Percentiles rank a stretch among this genome's conserved stretches.
Evolutionary conservation across 1,140 invertebrate species (phyloP).

Genomic region (Eriosoma lanigerum): DNA sequence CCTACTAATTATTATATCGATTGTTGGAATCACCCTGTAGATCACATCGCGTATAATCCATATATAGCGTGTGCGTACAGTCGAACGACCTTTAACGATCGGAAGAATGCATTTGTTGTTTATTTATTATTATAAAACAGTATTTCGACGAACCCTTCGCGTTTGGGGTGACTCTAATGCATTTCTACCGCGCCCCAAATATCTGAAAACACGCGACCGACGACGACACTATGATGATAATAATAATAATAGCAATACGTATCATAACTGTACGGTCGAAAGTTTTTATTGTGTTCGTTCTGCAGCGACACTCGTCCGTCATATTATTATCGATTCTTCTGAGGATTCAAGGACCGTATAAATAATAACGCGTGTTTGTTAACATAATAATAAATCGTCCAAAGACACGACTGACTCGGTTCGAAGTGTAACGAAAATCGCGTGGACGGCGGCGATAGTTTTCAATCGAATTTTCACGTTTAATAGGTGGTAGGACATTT

Average conservation of each 20-base stretch:
- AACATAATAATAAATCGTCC: too few relatives aligned
- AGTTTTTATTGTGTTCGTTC: constrained; percentile 7
- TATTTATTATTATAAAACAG: constrained; percentile 1
- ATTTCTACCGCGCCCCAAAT: neutral
- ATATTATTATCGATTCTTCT: constrained; percentile 19
- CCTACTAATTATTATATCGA: too few relatives aligned
- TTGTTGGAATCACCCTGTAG: too few relatives aligned
- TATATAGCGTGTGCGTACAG: neutral
- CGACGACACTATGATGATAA: too few relatives aligned
- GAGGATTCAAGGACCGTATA: too few relatives aligned
- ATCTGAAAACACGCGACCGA: neutral
- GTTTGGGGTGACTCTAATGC: constrained; percentile 33
- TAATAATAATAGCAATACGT: constrained; percentile 13
- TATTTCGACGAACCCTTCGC: neutral
- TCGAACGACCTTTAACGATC: constrained; percentile 41
- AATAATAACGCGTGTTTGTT: too few relatives aligned
- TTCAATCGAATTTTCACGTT: too few relatives aligned
- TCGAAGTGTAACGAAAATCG: too few relatives aligned
- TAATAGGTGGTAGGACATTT: too few relatives aligned
- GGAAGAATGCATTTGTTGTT: constrained; percentile 10
- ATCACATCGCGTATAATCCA: too few relatives aligned
- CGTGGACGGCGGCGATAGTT: too few relatives aligned
- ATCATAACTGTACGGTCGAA: neutral
- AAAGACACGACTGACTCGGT: too few relatives aligned
- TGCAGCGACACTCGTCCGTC: constrained; percentile 2